Conservation (phyloP, 2,797 vertebrate genomes). For the Chiropotes sagulatus region DNA sequence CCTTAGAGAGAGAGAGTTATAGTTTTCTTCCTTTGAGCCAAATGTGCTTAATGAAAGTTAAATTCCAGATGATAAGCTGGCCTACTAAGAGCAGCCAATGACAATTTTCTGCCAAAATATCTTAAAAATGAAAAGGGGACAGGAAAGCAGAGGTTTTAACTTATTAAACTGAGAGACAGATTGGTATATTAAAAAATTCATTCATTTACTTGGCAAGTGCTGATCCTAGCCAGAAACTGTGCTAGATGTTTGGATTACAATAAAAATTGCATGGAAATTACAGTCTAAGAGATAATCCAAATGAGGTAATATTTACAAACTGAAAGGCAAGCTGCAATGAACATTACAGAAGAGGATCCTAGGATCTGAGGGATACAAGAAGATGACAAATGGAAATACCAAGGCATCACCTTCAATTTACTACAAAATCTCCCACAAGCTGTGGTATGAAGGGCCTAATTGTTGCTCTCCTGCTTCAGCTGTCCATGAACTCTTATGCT, state of each 20-base stretch:
- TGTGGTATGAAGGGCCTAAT: slow-evolving; percentile 83
- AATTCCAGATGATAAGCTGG: background rate
- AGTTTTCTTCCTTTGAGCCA: background rate
- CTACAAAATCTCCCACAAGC: background rate
- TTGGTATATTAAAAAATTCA: background rate
- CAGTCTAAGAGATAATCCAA: background rate
- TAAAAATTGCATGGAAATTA: background rate
- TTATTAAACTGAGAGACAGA: background rate
- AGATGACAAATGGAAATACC: background rate
- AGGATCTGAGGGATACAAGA: background rate
- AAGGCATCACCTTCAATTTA: background rate
- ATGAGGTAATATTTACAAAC: background rate
- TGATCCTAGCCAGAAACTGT: background rate
- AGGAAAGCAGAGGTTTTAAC: background rate
- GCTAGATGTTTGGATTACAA: background rate
- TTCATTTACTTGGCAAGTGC: background rate
- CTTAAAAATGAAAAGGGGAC: background rate
- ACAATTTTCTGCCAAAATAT: background rate
- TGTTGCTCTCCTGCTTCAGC: slow-evolving; percentile 84
- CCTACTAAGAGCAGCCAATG: background rate
- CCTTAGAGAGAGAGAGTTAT: background rate
- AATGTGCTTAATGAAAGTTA: background rate
- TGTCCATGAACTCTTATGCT: slow-evolving; percentile 83
- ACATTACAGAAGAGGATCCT: background rate
- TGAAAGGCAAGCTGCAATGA: background rate